Evolutionary conservation across 2,888 invertebrate species (phyloP), one percentile per base, ranked within the genome.

Genomic region (Acronicta alni): DNA sequence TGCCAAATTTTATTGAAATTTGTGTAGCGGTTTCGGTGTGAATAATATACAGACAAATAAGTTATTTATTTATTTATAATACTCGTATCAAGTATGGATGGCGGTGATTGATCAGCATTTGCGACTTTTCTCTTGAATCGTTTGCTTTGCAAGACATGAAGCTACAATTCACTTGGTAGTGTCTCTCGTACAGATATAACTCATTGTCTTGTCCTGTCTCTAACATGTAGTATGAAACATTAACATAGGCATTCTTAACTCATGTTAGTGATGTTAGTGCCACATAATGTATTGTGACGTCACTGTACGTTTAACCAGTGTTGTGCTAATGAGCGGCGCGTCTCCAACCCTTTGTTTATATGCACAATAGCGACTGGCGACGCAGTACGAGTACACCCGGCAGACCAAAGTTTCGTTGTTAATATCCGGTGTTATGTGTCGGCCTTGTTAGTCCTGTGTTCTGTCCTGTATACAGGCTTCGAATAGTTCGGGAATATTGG

Each of bases 281-380:
- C 47, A 43, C 20, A 64, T 53, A 59, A 63, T 48, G 38, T 32
- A 42, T 26, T 7, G 18, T 58, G 59, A 70, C 52, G 52, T 67
- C 55, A 57, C 18, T 12, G 46, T 39, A 41, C 45, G 18, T 45
- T 42, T 51, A 73, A 64, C 64, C 53, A 63, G 62, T 59, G 63
- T 61, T 57, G 61, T 63, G 59, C 55, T 86, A 85, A 89, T 87
- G 85, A 86, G 81, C 68, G 75, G 63, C 74, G 81, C 75, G 76
- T 67, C 76, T 72, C 70, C 73, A 67, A 56, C 64, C 81, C 75
- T 80, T 88, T 90, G 88, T 89, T 83, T 80, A 57, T 59, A 68
- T 54, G 61, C 76, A 88, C 89, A 88, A 89, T 89, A 75, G 85
- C 82, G 82, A 84, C 35, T 89, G 76, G 85, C 82, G 82, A 84